Evolutionary conservation across 2,888 invertebrate species (phyloP), one percentile per base, ranked within the genome.

Genomic region (Campaea margaritaria): DNA sequence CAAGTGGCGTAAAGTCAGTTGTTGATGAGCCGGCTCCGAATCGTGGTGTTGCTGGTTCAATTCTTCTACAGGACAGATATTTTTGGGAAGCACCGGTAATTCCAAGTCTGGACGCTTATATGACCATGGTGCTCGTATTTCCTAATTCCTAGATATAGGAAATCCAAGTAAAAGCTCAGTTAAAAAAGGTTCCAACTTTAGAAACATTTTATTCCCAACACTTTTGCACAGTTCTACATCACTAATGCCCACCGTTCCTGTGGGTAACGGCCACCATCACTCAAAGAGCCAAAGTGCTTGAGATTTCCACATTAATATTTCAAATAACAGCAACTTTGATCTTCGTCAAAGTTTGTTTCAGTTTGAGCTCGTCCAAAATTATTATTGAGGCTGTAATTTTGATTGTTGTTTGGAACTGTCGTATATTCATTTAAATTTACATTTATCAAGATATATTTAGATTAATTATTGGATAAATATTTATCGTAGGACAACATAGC

Each of bases 271-370:
- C 16, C 47, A 10, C 41, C 16, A 39, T 16, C 39, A 2, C 12
- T 27, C 14, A 44, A 51, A 52, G 38, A 38, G 28, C 12, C 38
- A 28, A 27, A 50, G 38, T 36, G 45, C 14, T 52, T 44, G 7
- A 45, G 44, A 52, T 52, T n/a, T 36, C 15, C 43, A 36, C 45
- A 45, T 49, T 49, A 59, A 59, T 53, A 59, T 45, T 49, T 49
- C 44, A 59, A 51, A 16, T 53, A 53, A 53, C 36, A 53, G 10
- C 42, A 41, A 59, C 48, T 45, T 34, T 44, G 44, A 49, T 53
- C 31, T 16, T 11, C 42, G 28, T 39, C 58, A 31, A 58, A 58
- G 31, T 52, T 58, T 48, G 52, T 43, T 51, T 52, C 36, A 48
- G 43, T 47, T 52, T 48, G 38, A 47, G 48, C 16, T 39, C n/a